Base-by-base conservation (phyloP, 2,888 invertebrate genomes). In the Mechanitis mazaeus region DNA sequence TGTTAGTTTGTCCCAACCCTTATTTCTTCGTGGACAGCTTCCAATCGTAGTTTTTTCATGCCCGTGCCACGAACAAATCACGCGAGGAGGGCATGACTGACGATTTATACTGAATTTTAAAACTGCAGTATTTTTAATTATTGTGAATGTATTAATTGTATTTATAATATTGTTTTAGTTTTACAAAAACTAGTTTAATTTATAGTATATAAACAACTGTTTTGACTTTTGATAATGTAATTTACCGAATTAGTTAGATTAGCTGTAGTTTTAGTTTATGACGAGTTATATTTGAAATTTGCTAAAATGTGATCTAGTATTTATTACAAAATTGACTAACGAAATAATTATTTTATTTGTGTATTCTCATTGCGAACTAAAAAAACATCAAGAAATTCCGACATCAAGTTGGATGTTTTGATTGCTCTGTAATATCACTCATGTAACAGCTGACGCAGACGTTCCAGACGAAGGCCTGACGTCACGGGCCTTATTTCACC, bases 21-120 rank as follows among this genome's bases (percentile, higher is more conserved):
- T 56, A 62, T 33, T 28, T 33, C 28, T 4, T 47, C 68, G 68
- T 77, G 79, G 76, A 76, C 69, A 67, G 55, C 64, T 68, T 79
- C 82, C 82, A 80, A 77, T 66, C 57, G 64, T 65, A 63, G 63
- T 69, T 64, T 68, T 68, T 71, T 69, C 71, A 70, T 61, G 69
- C 61, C 55, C 64, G 60, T 60, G 61, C 62, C 70, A 71, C 66
- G 66, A 64, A 63, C 57, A 59, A 62, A 68, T 68, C 84, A 81
- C 78, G 81, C 72, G 68, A 64, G 65, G 50, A 45, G 50, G 56
- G 63, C 67, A 61, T 68, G 68, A 64, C 56, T 61, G 59, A 61
- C 59, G 57, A 59, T 61, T 65, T 59, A 59, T 45, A 58, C 60
- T 59, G 38, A 59, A 59, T 60, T 60, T 45, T 54, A 35, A 35